Conservation (phyloP, 2,113 vertebrate species). For the Psilopogon haemacephalus region DNA sequence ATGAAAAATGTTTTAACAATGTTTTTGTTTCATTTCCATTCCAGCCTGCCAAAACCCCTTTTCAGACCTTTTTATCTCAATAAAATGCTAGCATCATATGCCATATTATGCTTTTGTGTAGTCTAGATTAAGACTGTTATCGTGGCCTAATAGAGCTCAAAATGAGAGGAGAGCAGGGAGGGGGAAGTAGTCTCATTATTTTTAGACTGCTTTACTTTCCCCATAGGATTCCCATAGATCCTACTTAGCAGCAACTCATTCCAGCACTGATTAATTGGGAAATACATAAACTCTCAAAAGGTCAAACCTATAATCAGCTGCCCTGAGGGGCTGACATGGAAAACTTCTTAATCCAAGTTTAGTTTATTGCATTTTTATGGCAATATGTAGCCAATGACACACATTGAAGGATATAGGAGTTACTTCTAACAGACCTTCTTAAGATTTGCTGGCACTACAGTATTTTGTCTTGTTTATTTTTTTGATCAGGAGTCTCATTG, state of each 20-base stretch:
- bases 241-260: conserved; percentile 83
- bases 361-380: conserved; percentile 71
- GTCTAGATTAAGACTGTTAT: conserved; percentile 68
- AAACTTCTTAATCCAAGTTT: conserved; percentile 77
- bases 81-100: conserved; percentile 42
- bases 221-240: conserved; percentile 77
- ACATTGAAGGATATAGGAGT: background rate
- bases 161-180: conserved; percentile 45
- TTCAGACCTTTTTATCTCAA: background rate
- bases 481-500: background rate
- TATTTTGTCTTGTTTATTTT: background rate
- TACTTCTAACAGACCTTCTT: background rate
- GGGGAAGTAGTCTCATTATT: conserved; percentile 78
- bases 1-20: conserved; percentile 34
- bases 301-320: conserved; percentile 84
- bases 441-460: background rate
- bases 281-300: conserved; percentile 83
- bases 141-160: conserved; percentile 73
- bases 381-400: conserved; percentile 41
- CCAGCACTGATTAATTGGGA: conserved; percentile 83
- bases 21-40: conserved; percentile 53
- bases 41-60: conserved; percentile 21
- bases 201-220: conserved; percentile 81
- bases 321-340: conserved; percentile 74
- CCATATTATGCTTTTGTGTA: conserved; percentile 56